Conservation (phyloP, 2,888 invertebrate genomes). For the Meliscaeva auricollis region DNA sequence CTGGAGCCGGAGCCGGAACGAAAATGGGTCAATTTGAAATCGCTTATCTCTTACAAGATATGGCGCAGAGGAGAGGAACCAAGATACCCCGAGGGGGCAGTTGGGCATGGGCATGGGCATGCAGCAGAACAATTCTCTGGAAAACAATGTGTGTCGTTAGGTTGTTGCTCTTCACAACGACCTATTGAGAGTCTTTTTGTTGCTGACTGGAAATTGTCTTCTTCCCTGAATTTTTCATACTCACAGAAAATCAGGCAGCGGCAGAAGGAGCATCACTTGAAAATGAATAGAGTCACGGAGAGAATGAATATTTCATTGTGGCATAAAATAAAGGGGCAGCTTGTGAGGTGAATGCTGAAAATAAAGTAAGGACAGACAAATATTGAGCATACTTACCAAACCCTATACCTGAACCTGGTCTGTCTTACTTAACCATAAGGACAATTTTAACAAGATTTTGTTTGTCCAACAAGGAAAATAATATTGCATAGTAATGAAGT, state of each 20-base stretch:
- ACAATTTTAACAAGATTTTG: slow-evolving; percentile 33
- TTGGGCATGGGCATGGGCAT: not conserved
- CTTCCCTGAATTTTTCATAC: not conserved
- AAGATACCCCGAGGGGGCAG: not conserved
- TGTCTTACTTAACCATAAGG: not conserved
- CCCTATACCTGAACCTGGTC: not conserved
- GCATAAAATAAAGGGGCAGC: slow-evolving; percentile 27
- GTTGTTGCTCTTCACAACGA: slow-evolving; percentile 53
- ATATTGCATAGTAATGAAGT: slow-evolving; percentile 24
- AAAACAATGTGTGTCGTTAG: slow-evolving; percentile 55
- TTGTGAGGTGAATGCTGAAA: slow-evolving; percentile 19
- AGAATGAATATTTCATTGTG: slow-evolving; percentile 53
- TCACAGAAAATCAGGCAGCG: not conserved
- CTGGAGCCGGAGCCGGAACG: slow-evolving; percentile 28
- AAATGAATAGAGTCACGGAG: slow-evolving; percentile 45
- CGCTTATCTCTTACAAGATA: slow-evolving; percentile 62
- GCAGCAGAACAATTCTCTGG: slow-evolving; percentile 2
- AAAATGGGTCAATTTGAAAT: slow-evolving; percentile 72
- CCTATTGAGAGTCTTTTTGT: slow-evolving; percentile 44
- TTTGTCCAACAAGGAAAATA: slow-evolving; percentile 27
- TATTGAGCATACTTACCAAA: not conserved
- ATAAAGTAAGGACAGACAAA: slow-evolving; percentile 20
- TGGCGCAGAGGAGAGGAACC: not conserved
- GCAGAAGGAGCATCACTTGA: slow-evolving; percentile 40
- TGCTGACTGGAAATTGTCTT: slow-evolving; percentile 19